A percentile compares a stretch with the other conserved stretches of the same genome.
Evolutionary conservation across 2,888 invertebrate species (phyloP).

Genomic region (Cephus spinipes): DNA sequence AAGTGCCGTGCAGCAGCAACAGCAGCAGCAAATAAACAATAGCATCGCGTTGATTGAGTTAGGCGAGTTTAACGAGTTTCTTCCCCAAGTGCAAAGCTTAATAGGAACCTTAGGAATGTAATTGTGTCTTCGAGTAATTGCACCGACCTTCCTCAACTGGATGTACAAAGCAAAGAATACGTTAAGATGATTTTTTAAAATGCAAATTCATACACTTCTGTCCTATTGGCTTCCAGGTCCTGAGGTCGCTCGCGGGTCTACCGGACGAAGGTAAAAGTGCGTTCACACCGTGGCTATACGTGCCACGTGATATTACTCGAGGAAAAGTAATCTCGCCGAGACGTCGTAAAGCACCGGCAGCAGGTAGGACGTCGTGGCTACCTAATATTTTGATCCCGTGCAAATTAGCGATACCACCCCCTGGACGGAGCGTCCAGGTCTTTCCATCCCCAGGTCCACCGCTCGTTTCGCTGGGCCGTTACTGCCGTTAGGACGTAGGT

Average conservation of each 20-base stretch:
- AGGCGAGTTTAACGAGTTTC: background rate
- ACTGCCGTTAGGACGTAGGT: conserved; percentile 8
- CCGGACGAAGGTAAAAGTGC: background rate
- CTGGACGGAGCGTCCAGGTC: background rate
- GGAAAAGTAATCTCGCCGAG: conserved; percentile 9
- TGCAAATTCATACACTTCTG: accelerated
- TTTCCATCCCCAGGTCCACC: background rate
- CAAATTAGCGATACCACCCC: conserved; percentile 18
- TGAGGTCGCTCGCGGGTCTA: background rate
- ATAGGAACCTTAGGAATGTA: background rate
- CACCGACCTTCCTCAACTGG: background rate
- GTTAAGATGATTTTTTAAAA: background rate
- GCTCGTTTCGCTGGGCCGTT: conserved; percentile 11
- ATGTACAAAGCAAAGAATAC: background rate
- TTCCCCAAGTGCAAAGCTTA: background rate
- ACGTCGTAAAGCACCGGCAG: background rate
- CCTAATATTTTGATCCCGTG: conserved; percentile 16
- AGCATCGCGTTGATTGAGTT: background rate
- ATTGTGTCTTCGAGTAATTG: background rate
- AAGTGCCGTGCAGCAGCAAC: background rate
- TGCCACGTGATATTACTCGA: background rate
- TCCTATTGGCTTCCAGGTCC: background rate
- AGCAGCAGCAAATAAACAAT: background rate
- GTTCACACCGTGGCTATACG: background rate
- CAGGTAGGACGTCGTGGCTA: background rate